A percentile compares a stretch with the other conserved stretches of the same genome.
phyloP scores from a whole-genome alignment of 2,888 invertebrate species.

The Chalcis sispes region DNA sequence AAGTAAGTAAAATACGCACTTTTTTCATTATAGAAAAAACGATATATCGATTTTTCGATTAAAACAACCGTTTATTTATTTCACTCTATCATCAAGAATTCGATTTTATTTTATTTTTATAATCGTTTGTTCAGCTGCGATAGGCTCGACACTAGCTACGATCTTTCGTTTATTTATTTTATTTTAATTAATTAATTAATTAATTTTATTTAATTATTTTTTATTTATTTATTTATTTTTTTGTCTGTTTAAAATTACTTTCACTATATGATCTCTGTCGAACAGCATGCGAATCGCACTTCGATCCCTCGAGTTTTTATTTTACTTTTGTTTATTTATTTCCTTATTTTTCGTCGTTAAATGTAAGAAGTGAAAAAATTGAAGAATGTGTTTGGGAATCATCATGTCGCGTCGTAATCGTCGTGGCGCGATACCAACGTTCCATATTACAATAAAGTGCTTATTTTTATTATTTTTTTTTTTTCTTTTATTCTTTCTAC shows the following conservation, averaged over 20 bases:
- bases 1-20: conserved; percentile 33
- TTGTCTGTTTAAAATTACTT: conserved; percentile 48
- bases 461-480: conserved; percentile 32
- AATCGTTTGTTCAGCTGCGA: conserved; percentile 41
- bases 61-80: conserved; percentile 40
- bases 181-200: conserved; percentile 28
- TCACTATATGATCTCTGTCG: conserved; percentile 46
- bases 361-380: conserved; percentile 68
- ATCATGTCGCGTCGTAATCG: conserved; percentile 33
- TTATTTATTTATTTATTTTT: too few species aligned
- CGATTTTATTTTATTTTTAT: conserved; percentile 37
- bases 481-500: too few species aligned
- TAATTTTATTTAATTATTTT: conserved; percentile 37
- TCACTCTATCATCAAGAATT: conserved; percentile 38
- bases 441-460: conserved; percentile 27
- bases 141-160: conserved; percentile 42
- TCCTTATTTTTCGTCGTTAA: conserved; percentile 58
- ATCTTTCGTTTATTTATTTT: conserved; percentile 27
- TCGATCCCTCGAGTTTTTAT: conserved; percentile 50
- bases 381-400: conserved; percentile 60
- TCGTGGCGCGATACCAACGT: conserved; percentile 5
- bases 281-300: conserved; percentile 39
- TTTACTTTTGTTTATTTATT: conserved; percentile 41
- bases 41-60: conserved; percentile 16
- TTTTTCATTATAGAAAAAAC: conserved; percentile 36